Evolutionary conservation across 1,140 invertebrate genomes (phyloP), one percentile per base, ranked within the genome.

Genomic region (Pogonus chalceus): DNA sequence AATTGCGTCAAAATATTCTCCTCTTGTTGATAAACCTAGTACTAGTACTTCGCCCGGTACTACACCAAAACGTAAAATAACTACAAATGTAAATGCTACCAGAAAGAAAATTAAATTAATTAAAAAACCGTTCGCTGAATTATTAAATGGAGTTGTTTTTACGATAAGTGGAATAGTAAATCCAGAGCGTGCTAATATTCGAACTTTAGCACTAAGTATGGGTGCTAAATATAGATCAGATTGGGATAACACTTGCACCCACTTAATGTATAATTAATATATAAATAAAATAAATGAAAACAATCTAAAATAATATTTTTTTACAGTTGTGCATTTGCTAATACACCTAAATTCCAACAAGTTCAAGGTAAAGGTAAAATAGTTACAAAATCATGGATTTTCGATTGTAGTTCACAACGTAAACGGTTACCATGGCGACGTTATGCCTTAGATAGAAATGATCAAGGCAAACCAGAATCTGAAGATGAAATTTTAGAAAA

Each of bases 81-180:
- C 9, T 21, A 14, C 23, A 52, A 52, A 49, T 26, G 35, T 35
- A 43, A 48, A 22, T 61, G 47, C 20, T 47, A 58, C 37, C 48
- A 48, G 31, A 43, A 49, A 43, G 54, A 55, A 48, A 52, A 53
- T 35, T 51, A 49, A 57, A 23, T 21, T 50, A 48, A 23, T 22
- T 39, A 63, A 23, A 54, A 76, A 75, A 65, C 76, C 78, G 1
- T 83, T 83, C 57, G 66, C 70, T 55, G 65, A 77, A 56, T 62
- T 86, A 20, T 72, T 87, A 66, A 74, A 78, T 39, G 79, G 75
- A 37, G 88, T 92, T 21, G 75, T 81, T 14, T 80, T 94, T 72
- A 84, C 84, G 2, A 75, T 95, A 50, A 92, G 89, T 72, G 91
- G 91, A 0, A 93, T 87, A 73, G 76, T 85, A 69, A 92, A 95